phyloP scores from a whole-genome alignment of 2,113 vertebrate species.

The Albula goreensis region DNA sequence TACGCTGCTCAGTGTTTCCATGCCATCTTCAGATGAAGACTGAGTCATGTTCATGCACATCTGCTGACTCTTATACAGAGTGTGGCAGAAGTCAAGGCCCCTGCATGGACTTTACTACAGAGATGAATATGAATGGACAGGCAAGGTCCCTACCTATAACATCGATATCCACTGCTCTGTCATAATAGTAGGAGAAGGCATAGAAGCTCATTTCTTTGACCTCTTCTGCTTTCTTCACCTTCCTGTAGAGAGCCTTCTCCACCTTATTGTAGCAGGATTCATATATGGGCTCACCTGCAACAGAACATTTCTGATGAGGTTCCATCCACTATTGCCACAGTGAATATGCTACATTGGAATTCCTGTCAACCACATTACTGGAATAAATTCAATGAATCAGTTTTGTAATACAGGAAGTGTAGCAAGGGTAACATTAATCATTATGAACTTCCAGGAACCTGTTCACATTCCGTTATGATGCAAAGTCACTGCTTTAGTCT shows the following conservation, averaged over 20 bases:
- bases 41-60: too few relatives aligned
- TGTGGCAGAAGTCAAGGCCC: too few relatives aligned
- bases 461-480: too few relatives aligned
- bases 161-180: constrained; percentile 78
- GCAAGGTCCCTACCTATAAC: constrained; percentile 74
- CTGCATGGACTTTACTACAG: too few relatives aligned
- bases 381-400: too few relatives aligned
- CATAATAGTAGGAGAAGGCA: constrained; percentile 92
- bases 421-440: too few relatives aligned
- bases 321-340: not conserved
- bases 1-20: too few relatives aligned
- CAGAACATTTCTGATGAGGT: not conserved
- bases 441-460: not conserved
- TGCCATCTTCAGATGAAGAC: too few relatives aligned
- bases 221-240: constrained; percentile 72
- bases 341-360: not conserved
- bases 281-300: constrained; percentile 70
- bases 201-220: constrained; percentile 79
- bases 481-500: too few relatives aligned
- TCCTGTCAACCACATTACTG: too few relatives aligned
- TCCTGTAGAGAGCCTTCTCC: constrained; percentile 75
- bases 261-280: constrained; percentile 79
- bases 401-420: too few relatives aligned
- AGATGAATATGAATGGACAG: not conserved
- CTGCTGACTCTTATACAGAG: too few relatives aligned